Conservation (phyloP, 2,797 vertebrate species). For the Tokudaia tokunoshimensis region DNA sequence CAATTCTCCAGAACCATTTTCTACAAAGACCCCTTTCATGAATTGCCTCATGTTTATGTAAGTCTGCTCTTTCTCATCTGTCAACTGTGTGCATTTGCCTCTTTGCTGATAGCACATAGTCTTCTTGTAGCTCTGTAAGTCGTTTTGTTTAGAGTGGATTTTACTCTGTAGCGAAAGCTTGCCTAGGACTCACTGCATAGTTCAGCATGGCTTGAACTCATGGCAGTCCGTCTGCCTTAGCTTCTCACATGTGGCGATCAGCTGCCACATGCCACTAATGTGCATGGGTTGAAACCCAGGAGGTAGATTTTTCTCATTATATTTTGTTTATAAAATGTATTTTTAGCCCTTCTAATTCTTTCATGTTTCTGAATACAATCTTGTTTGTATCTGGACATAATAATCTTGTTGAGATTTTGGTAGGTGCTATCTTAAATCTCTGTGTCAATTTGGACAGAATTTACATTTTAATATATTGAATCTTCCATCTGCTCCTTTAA, state of each 20-base stretch:
- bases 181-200: not conserved
- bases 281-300: not conserved
- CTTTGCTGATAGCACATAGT: not conserved
- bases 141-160: not conserved
- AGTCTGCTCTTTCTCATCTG: not conserved
- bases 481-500: not conserved
- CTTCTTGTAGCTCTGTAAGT: not conserved
- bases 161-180: not conserved
- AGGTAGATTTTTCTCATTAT: not conserved
- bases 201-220: not conserved
- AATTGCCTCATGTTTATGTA: not conserved
- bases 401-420: conserved; percentile 48
- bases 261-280: too few species aligned
- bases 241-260: not conserved
- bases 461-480: not conserved
- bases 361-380: not conserved
- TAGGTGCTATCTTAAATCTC: not conserved
- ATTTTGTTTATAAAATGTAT: not conserved
- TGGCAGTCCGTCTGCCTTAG: not conserved
- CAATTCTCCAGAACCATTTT: not conserved
- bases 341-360: conserved; percentile 13
- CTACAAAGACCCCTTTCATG: not conserved
- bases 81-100: not conserved
- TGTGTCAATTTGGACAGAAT: not conserved
- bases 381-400: not conserved